Conservation (phyloP, 2,888 invertebrate species). For the Chloroclystis v-ata region DNA sequence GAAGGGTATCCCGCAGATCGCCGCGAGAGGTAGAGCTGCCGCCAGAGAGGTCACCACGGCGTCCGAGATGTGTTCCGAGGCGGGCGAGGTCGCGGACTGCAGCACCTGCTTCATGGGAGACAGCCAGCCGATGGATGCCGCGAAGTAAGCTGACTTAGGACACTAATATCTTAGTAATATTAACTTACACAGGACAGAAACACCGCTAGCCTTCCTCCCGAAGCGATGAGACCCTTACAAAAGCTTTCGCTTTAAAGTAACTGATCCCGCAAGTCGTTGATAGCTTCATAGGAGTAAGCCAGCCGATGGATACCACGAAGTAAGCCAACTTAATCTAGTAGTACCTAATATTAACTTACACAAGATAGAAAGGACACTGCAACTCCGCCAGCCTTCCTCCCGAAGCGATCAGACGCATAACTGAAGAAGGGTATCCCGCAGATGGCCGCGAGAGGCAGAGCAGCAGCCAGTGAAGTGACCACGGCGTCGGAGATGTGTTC, state of each 20-base stretch:
- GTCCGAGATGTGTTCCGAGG: slow-evolving; percentile 47
- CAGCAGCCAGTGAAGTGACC: slow-evolving; percentile 71
- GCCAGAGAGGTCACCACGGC: slow-evolving; percentile 70
- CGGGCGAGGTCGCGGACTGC: slow-evolving; percentile 47
- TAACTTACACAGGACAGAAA: too few relatives aligned
- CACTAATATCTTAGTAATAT: too few relatives aligned
- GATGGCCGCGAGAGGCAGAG: slow-evolving; percentile 70
- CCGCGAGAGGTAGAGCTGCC: slow-evolving; percentile 70
- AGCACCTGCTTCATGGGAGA: slow-evolving; percentile 69
- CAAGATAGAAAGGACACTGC: slow-evolving; percentile 70
- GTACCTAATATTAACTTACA: slow-evolving; percentile 44
- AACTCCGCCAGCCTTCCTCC: slow-evolving; percentile 70
- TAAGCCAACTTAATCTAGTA: too few relatives aligned
- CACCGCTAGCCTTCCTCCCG: too few relatives aligned
- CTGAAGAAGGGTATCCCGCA: slow-evolving; percentile 74
- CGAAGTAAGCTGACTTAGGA: too few relatives aligned
- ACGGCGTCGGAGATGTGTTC: slow-evolving; percentile 50
- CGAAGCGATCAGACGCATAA: slow-evolving; percentile 60
- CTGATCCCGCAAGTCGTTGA: too few relatives aligned
- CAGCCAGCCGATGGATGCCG: slow-evolving; percentile 74
- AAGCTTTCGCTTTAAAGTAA: too few relatives aligned
- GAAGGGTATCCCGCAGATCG: slow-evolving; percentile 68
- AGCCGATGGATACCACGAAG: too few relatives aligned
- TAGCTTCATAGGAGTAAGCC: too few relatives aligned
- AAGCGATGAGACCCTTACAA: too few relatives aligned